phyloP scores from a whole-genome alignment of 2,797 vertebrate species.

The Clarias fuscus region DNA sequence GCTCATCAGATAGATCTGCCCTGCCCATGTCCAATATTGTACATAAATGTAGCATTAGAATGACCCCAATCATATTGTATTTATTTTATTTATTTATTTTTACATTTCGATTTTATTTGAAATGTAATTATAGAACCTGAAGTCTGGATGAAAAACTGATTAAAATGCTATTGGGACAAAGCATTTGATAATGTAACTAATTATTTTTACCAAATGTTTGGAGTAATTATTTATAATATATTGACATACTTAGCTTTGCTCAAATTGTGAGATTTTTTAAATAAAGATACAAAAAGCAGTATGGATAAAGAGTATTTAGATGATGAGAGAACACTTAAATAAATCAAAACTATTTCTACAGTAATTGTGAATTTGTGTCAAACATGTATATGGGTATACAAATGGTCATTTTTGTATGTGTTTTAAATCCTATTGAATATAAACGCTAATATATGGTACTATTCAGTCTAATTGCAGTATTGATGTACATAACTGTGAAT shows the following conservation, averaged over 20 bases:
- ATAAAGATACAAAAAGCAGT: slow-evolving; percentile 80
- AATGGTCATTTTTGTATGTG: slow-evolving; percentile 97
- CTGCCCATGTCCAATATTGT: slow-evolving; percentile 51
- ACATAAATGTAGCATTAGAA: slow-evolving; percentile 64
- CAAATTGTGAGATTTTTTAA: slow-evolving; percentile 91
- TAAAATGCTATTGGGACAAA: slow-evolving; percentile 69
- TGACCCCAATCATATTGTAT: slow-evolving; percentile 49
- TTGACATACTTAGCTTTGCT: slow-evolving; percentile 90
- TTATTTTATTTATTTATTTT: slow-evolving; percentile 18
- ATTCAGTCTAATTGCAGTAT: slow-evolving; percentile 86
- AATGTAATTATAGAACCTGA: slow-evolving; percentile 52
- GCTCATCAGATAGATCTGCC: slow-evolving; percentile 36
- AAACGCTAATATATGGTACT: slow-evolving; percentile 83
- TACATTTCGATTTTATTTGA: slow-evolving; percentile 61
- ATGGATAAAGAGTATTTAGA: slow-evolving; percentile 78
- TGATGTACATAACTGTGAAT: slow-evolving; percentile 96
- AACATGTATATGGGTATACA: slow-evolving; percentile 85
- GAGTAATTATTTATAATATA: slow-evolving; percentile 85
- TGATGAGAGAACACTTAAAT: slow-evolving; percentile 78
- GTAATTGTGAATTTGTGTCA: slow-evolving; percentile 98
- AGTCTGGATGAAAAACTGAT: slow-evolving; percentile 57
- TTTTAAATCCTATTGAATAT: slow-evolving; percentile 85
- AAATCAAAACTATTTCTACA: slow-evolving; percentile 90
- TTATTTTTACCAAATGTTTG: slow-evolving; percentile 84
- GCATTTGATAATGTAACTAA: slow-evolving; percentile 81